phyloP scores from a whole-genome alignment of 1,140 invertebrate genomes.

The Eurytemora carolleeae region DNA sequence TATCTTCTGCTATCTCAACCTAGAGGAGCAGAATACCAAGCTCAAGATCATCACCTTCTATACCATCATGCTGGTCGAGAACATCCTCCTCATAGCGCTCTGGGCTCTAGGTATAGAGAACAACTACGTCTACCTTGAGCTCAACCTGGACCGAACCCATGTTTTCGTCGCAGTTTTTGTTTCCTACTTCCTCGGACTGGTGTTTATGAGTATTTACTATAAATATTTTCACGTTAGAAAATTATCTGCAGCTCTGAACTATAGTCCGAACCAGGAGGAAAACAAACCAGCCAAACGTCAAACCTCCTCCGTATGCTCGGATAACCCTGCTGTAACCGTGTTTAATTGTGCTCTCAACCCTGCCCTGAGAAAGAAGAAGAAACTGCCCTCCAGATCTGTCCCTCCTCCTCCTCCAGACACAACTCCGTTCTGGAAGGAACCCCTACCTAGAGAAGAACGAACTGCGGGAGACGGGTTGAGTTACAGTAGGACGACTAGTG shows the following conservation, averaged over 20 bases:
- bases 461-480: background rate
- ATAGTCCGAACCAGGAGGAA: background rate
- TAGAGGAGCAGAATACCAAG: constrained; percentile 53
- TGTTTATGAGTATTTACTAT: constrained; percentile 67
- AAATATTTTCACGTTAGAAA: constrained; percentile 41
- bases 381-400: constrained; percentile 66
- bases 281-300: constrained; percentile 16
- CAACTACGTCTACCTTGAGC: constrained; percentile 19
- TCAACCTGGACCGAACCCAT: constrained; percentile 34
- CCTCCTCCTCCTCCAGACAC: constrained; percentile 29
- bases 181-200: constrained; percentile 52
- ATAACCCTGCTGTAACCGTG: constrained; percentile 38
- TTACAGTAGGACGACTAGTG: background rate
- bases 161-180: constrained; percentile 36
- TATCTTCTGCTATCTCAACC: constrained; percentile 71
- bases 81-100: constrained; percentile 45
- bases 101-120: constrained; percentile 37
- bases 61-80: constrained; percentile 75
- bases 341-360: constrained; percentile 75
- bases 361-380: constrained; percentile 54
- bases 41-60: constrained; percentile 71
- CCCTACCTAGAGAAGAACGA: constrained; percentile 33
- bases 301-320: constrained; percentile 16
- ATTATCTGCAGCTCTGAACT: constrained; percentile 24
- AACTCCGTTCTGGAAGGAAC: constrained; percentile 56